These are phyloP conservation scores for Acanthiza pusilla DNA, from an alignment of 2,797 vertebrate genomes.

Conservation along the genomic window DNA sequence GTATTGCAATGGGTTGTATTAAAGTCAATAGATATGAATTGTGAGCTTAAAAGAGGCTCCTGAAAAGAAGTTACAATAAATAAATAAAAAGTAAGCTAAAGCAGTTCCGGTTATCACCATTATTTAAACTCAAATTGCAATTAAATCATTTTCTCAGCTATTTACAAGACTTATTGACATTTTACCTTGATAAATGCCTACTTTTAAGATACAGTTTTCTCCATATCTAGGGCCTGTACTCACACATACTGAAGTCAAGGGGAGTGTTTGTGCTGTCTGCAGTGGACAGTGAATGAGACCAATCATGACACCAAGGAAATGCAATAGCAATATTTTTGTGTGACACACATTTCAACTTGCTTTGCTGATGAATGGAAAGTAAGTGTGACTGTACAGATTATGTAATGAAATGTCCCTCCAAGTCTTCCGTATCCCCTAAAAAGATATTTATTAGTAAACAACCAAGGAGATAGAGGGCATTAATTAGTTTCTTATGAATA, in stretches of 20 bases:
- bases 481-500: background rate
- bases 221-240: background rate
- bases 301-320: background rate
- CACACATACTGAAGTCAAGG: background rate
- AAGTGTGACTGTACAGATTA: background rate
- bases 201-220: slow-evolving; percentile 2
- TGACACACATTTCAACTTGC: background rate
- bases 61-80: background rate
- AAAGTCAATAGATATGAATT: background rate
- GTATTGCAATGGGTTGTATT: background rate
- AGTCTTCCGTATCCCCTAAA: background rate
- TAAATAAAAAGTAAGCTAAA: background rate
- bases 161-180: background rate
- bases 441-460: background rate
- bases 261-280: background rate
- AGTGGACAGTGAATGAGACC: background rate
- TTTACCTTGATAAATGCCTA: background rate
- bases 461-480: background rate
- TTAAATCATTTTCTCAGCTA: background rate
- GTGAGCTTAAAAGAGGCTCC: background rate
- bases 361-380: background rate
- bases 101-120: background rate
- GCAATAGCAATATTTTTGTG: background rate
- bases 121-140: background rate
- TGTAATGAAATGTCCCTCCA: background rate